phyloP scores from a whole-genome alignment of 92 coral and sea anemone species.

The Zoanthus gigantus region DNA sequence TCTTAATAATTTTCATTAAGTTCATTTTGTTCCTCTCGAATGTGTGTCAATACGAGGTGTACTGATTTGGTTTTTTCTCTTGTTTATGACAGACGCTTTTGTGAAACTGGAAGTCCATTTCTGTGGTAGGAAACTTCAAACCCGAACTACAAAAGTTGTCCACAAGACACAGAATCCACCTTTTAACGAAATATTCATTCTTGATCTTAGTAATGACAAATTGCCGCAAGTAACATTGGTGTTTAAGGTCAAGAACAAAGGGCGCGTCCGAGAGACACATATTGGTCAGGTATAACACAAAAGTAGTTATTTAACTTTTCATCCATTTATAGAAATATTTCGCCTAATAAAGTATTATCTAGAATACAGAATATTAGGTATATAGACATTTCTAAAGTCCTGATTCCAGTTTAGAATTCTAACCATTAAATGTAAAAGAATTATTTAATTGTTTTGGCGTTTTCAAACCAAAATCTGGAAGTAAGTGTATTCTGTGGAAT shows the following conservation, averaged over 20 bases:
- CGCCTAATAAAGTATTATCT: too few species aligned
- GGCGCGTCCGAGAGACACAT: constrained; percentile 51
- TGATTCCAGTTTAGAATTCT: too few species aligned
- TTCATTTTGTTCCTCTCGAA: too few species aligned
- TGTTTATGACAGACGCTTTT: constrained; percentile 44
- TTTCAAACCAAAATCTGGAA: too few species aligned
- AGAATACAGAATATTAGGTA: too few species aligned
- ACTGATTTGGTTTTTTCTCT: neutral
- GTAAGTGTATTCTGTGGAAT: too few species aligned
- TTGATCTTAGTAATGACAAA: constrained; percentile 61
- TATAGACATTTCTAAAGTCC: too few species aligned
- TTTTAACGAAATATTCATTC: constrained; percentile 58
- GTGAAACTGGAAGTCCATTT: constrained; percentile 65
- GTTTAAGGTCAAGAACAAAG: constrained; percentile 55
- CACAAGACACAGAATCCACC: constrained; percentile 59
- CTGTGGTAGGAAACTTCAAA: constrained; percentile 58
- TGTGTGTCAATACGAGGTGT: neutral
- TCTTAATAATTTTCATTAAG: too few species aligned
- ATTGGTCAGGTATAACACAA: constrained; percentile 43
- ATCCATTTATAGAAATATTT: neutral
- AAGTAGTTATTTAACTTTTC: neutral
- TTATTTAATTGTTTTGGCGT: too few species aligned
- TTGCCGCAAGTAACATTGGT: constrained; percentile 60
- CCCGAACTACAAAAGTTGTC: constrained; percentile 51
- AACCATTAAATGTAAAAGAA: too few species aligned